These are phyloP conservation scores for Pantherophis guttatus DNA, from an alignment of 2,113 vertebrate genomes.

Conservation along the genomic window DNA sequence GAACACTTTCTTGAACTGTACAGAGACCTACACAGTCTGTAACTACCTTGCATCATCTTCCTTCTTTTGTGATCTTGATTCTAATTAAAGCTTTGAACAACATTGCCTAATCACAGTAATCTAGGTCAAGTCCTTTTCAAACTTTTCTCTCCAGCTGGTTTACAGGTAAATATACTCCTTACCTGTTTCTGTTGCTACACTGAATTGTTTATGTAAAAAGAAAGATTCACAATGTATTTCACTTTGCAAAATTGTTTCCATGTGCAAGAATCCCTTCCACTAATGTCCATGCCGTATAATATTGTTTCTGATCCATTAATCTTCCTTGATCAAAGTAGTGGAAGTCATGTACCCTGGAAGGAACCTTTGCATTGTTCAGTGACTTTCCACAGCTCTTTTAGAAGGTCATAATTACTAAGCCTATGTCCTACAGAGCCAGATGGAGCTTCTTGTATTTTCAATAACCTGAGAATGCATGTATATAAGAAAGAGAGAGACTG, in stretches of 20 bases:
- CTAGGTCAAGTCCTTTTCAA: conserved; percentile 31
- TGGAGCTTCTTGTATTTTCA: not conserved
- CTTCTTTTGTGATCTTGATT: conserved; percentile 14
- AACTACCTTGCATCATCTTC: not conserved
- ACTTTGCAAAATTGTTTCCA: not conserved
- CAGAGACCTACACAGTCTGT: rapidly evolving
- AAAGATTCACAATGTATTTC: not conserved
- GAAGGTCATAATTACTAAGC: not conserved
- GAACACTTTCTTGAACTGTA: not conserved
- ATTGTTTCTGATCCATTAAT: not conserved
- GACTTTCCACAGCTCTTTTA: not conserved
- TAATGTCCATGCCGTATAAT: not conserved
- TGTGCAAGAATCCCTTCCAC: not conserved
- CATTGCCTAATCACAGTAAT: conserved; percentile 27
- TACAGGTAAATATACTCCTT: rapidly evolving
- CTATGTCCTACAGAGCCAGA: not conserved
- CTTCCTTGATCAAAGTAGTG: not conserved
- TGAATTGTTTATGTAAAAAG: not conserved
- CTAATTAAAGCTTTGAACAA: conserved; percentile 15
- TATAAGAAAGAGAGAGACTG: not conserved
- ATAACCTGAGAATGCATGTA: not conserved
- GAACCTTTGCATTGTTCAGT: not conserved
- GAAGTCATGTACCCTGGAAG: not conserved
- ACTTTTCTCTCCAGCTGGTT: not conserved
- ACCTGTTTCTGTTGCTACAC: not conserved